Percentiles rank a stretch among this genome's conserved stretches.
Evolutionary conservation across 2,113 vertebrate genomes (phyloP).

Genomic region (Nesoenas mayeri): DNA sequence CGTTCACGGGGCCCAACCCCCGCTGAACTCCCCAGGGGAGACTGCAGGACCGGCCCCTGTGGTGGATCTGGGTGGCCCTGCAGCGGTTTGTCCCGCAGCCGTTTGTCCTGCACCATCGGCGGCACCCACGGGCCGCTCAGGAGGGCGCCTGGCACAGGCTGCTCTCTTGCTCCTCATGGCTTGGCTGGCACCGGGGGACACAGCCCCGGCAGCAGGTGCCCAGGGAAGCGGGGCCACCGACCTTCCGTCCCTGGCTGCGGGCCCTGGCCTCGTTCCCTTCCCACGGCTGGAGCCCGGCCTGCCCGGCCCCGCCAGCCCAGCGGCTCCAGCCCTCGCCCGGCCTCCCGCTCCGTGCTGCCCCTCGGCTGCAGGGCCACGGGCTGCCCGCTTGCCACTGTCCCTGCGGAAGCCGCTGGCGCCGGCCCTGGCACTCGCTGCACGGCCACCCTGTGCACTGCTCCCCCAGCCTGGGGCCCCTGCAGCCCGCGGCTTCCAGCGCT

Average conservation of each 20-base stretch:
- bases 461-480: neutral
- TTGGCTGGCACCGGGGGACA: neutral
- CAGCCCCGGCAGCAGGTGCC: no score
- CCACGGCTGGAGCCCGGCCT: neutral
- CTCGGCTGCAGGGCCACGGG: no score
- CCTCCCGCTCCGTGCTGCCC: neutral
- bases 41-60: no score
- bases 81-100: no score
- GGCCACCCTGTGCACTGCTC: accelerated
- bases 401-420: neutral
- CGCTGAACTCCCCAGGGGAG: no score
- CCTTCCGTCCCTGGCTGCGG: neutral
- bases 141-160: no score
- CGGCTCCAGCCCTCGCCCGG: no score
- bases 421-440: no score
- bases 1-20: no score
- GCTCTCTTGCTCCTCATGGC: no score
- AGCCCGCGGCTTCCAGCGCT: accelerated
- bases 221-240: neutral
- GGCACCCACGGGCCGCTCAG: neutral
- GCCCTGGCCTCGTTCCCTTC: neutral
- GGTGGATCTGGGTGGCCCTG: no score
- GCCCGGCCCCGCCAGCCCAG: neutral
- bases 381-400: neutral
- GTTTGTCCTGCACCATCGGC: neutral